A percentile compares a stretch with the other conserved stretches of the same genome.
These are phyloP conservation scores for Ranitomeya variabilis DNA, from an alignment of 2,113 vertebrate species.

Conservation along the genomic window DNA sequence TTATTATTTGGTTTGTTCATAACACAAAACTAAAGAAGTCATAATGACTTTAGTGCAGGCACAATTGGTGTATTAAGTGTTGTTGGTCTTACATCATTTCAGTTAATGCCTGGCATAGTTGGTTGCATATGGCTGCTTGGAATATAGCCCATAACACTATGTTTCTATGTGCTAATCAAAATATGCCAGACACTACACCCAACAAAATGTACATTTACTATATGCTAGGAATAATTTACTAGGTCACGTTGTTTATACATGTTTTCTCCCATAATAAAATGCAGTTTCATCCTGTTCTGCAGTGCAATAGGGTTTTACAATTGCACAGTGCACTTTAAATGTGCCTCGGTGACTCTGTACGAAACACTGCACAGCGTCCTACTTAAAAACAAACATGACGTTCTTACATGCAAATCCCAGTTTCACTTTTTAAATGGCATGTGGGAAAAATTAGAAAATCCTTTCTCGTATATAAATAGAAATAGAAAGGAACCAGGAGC, in stretches of 20 bases:
- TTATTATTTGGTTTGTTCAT: not conserved
- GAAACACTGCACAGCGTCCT: slow-evolving; percentile 51
- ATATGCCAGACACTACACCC: slow-evolving; percentile 38
- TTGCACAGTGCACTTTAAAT: slow-evolving; percentile 43
- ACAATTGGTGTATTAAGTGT: not conserved
- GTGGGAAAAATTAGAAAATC: slow-evolving; percentile 51
- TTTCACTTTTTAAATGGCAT: slow-evolving; percentile 51
- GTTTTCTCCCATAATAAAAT: slow-evolving; percentile 50
- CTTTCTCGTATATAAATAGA: slow-evolving; percentile 42
- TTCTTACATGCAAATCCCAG: slow-evolving; percentile 39
- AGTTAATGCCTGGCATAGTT: not conserved
- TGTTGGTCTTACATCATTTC: slow-evolving; percentile 8
- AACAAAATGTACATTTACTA: slow-evolving; percentile 42
- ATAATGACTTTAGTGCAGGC: not conserved
- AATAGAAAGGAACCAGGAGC: slow-evolving; percentile 34
- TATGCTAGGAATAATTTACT: slow-evolving; percentile 46
- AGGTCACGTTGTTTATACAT: slow-evolving; percentile 44
- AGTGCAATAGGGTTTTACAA: slow-evolving; percentile 36
- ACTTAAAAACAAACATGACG: slow-evolving; percentile 51
- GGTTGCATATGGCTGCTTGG: slow-evolving; percentile 13
- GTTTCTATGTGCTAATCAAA: slow-evolving; percentile 46
- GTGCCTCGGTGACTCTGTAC: slow-evolving; percentile 20
- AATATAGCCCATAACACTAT: slow-evolving; percentile 26
- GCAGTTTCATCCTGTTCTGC: slow-evolving; percentile 30
- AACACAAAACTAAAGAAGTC: not conserved